Percentiles rank a stretch among this genome's conserved stretches.
Conservation (phyloP, 2,797 vertebrate genomes). For the Sebastes taczanowskii region DNA sequence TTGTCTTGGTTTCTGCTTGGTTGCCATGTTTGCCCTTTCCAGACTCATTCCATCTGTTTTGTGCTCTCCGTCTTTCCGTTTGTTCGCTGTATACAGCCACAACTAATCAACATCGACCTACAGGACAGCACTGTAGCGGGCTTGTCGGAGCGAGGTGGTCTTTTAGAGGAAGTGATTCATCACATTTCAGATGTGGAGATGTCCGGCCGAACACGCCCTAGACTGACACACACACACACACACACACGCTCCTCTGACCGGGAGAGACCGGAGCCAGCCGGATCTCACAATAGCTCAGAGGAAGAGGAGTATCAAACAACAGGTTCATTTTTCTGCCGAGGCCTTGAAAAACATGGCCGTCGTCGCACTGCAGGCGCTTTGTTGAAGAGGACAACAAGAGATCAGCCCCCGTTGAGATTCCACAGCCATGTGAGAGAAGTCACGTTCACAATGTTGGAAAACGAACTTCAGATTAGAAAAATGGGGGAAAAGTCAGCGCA, state of each 20-base stretch:
- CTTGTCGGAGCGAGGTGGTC: neutral
- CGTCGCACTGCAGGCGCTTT: constrained; percentile 68
- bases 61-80: constrained; percentile 2
- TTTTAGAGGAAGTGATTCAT: constrained; percentile 37
- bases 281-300: constrained; percentile 68
- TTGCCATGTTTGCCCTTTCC: constrained; percentile 41
- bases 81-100: neutral
- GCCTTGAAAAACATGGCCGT: constrained; percentile 51
- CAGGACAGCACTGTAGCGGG: neutral
- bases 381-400: constrained; percentile 53
- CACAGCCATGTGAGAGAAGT: constrained; percentile 62
- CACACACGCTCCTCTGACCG: constrained; percentile 13
- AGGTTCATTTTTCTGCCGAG: constrained; percentile 69
- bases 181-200: constrained; percentile 20
- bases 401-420: constrained; percentile 76
- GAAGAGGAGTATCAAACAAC: constrained; percentile 75
- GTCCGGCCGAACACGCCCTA: constrained; percentile 17
- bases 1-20: constrained; percentile 44
- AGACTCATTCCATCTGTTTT: constrained; percentile 22
- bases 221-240: neutral
- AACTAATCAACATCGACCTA: constrained; percentile 9
- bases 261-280: constrained; percentile 52
- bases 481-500: neutral
- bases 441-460: constrained; percentile 11
- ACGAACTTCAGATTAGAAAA: constrained; percentile 14